Base-by-base conservation (phyloP, 2,888 invertebrate genomes). In the Piscicola geometra region DNA sequence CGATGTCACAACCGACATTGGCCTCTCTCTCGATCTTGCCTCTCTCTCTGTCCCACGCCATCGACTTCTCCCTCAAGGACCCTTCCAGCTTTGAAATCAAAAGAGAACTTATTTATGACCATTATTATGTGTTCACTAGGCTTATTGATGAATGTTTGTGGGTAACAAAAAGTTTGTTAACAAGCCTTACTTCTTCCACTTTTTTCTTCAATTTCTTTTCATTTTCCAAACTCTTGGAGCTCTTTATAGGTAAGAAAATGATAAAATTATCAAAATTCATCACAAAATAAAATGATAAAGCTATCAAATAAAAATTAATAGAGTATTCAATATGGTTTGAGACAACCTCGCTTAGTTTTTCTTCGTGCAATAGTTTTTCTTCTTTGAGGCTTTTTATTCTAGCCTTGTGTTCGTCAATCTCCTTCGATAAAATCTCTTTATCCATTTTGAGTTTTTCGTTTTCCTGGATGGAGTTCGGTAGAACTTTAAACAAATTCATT, bases 1-100 rank as follows among this genome's bases (percentile, higher is more conserved):
- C 73, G 21, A 73, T 64, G 64, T 73, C 73, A 56, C 73, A 73
- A 56, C 73, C 73, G 25, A 73, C 64, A 32, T 73, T 73, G 25
- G 73, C 73, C n/a, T 73, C 73, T 15, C 56, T 15, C 36, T 73
- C 73, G 5, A 73, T 73, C 32, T 73, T 73, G n/a, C 64, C 36
- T 25, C 25, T 56, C 25, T 73, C 73, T 33, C 36, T 33, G 2
- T 52, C 35, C 73, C 73, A 73, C n/a, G 30, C 73, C 21, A 60
- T 18, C 2, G 52, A 28, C 32, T 64, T 56, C 64, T 73, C 30
- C 28, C 35, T 73, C 56, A 73, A 64, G 9, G 52, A n/a, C 25
- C 0, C 64, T 33, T 73, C 64, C 21, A 73, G 32, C 73, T 73
- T n/a, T n/a, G 5, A 18, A 36, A 66, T n/a, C 12, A 18, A 66